Conservation (phyloP, 2,888 invertebrate species). For the Lithophane socia region DNA sequence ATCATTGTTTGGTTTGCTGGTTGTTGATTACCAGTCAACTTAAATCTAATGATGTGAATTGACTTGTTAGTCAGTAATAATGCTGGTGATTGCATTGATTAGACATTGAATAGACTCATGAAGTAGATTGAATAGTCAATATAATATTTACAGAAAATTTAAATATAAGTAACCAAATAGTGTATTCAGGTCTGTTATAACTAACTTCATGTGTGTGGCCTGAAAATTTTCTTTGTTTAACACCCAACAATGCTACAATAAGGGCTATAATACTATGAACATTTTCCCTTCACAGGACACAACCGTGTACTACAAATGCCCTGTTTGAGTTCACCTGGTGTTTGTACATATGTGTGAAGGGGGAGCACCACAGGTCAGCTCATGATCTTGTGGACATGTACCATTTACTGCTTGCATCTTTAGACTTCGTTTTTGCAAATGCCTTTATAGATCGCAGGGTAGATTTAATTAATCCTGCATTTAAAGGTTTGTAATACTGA, state of each 20-base stretch:
- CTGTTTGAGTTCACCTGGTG: slow-evolving; percentile 98
- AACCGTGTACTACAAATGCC: slow-evolving; percentile 95
- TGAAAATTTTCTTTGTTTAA: not conserved
- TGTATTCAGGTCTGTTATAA: not conserved
- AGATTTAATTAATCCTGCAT: slow-evolving; percentile 96
- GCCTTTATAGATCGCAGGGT: slow-evolving; percentile 94
- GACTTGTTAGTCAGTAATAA: not conserved
- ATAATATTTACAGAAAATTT: not conserved
- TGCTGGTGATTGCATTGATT: not conserved
- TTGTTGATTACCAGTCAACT: slow-evolving; percentile 45
- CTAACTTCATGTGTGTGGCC: not conserved
- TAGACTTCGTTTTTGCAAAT: slow-evolving; percentile 97
- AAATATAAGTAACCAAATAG: not conserved
- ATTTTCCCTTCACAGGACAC: slow-evolving; percentile 86
- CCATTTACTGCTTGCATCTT: slow-evolving; percentile 96
- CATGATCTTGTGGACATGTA: slow-evolving; percentile 98
- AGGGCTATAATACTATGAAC: not conserved
- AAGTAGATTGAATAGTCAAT: not conserved
- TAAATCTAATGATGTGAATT: slow-evolving; percentile 20
- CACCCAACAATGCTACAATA: not conserved
- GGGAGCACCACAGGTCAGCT: slow-evolving; percentile 95
- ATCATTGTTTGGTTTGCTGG: slow-evolving; percentile 27
- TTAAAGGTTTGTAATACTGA: slow-evolving; percentile 89
- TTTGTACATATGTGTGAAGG: slow-evolving; percentile 96
- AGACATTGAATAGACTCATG: not conserved